A percentile compares a stretch with the other conserved stretches of the same genome.
Evolutionary conservation across 2,113 vertebrate genomes (phyloP).

Genomic region (Dryoscopus gambensis): DNA sequence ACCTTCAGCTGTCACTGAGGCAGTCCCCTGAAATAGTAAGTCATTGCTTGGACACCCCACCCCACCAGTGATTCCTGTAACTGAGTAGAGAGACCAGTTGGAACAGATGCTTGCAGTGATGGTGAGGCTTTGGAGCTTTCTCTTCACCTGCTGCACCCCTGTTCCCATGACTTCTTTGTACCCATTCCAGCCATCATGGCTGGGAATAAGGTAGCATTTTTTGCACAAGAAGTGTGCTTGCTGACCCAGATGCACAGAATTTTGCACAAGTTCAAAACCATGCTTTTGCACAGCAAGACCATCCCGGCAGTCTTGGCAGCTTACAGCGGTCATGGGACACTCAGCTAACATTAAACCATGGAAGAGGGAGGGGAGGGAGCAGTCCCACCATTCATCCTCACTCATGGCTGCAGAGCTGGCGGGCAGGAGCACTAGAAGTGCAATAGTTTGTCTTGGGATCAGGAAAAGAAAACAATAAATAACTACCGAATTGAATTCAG

Average conservation of each 20-base stretch:
- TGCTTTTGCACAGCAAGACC: not conserved
- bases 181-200: accelerated
- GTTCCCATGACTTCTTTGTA: not conserved
- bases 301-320: too few species aligned
- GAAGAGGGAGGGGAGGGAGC: not conserved
- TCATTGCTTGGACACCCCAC: not conserved
- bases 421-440: not conserved
- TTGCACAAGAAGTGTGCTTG: not conserved
- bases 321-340: not conserved
- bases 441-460: not conserved
- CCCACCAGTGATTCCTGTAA: not conserved
- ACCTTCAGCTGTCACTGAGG: not conserved
- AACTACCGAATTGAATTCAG: not conserved
- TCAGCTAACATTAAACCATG: accelerated
- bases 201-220: not conserved
- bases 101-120: not conserved
- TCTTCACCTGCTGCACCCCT: not conserved
- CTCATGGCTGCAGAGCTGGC: not conserved
- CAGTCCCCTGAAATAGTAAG: not conserved
- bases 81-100: not conserved
- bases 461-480: not conserved
- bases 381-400: not conserved
- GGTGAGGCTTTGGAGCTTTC: not conserved
- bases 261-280: accelerated
- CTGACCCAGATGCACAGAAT: not conserved